A percentile compares a stretch with the other conserved stretches of the same genome.
Conservation (phyloP, 2,888 invertebrate species). For the Labia minor region DNA sequence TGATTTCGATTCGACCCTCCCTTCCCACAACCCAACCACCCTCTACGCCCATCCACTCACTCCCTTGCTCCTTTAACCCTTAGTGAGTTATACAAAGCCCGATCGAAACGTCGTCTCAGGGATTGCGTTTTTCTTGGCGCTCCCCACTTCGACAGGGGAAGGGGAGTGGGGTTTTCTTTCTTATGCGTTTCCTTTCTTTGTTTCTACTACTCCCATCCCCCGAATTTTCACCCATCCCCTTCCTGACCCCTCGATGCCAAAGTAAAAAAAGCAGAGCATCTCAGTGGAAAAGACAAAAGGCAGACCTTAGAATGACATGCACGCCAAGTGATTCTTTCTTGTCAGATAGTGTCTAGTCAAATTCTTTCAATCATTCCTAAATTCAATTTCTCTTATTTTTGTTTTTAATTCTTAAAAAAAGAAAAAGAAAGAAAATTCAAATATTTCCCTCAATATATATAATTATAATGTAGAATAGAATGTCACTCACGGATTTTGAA, state of each 20-base stretch:
- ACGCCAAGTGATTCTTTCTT: slow-evolving; percentile 13
- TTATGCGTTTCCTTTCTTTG: not conserved
- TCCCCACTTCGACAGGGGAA: no score
- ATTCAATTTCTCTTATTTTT: not conserved
- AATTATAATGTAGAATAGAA: not conserved
- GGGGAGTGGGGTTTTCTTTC: no score
- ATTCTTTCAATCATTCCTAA: not conserved
- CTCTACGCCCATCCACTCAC: no score
- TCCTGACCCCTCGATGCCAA: no score
- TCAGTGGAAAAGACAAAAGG: no score
- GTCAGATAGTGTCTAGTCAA: not conserved
- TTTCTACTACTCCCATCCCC: not conserved
- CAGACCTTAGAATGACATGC: not conserved
- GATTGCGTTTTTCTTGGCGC: no score
- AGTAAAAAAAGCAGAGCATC: not conserved
- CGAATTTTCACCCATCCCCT: not conserved
- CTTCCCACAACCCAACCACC: no score
- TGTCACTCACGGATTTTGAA: not conserved
- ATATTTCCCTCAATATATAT: not conserved
- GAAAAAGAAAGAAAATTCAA: not conserved
- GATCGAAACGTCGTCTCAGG: not conserved
- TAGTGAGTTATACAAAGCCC: slow-evolving; percentile 1
- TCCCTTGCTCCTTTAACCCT: not conserved
- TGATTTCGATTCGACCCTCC: not conserved
- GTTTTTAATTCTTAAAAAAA: not conserved